These are phyloP conservation scores for Megaustenia siamemsis DNA, from an alignment of 2,888 invertebrate species.

Conservation along the genomic window DNA sequence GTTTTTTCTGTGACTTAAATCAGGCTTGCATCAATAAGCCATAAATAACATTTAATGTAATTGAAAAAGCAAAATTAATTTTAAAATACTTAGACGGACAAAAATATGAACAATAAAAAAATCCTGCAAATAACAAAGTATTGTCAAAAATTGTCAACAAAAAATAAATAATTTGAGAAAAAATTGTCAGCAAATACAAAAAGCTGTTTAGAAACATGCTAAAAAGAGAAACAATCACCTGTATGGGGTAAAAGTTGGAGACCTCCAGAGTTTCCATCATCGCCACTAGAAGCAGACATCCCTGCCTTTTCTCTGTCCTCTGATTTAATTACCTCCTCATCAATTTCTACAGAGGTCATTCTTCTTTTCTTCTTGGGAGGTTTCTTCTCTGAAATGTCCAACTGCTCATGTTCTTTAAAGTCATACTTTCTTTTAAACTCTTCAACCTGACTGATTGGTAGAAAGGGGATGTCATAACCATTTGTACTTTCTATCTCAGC, in stretches of 20 bases:
- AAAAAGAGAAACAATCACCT: constrained; percentile 31
- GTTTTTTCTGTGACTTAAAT: no score
- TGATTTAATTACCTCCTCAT: constrained; percentile 36
- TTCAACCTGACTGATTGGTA: constrained; percentile 47
- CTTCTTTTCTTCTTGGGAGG: constrained; percentile 50
- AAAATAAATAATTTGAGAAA: neutral
- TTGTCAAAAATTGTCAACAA: no score
- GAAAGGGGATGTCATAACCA: constrained; percentile 46
- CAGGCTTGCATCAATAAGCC: no score
- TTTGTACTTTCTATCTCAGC: constrained; percentile 28
- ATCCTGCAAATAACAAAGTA: no score
- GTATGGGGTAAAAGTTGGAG: constrained; percentile 54
- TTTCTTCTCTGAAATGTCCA: constrained; percentile 41
- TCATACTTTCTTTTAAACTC: constrained; percentile 49
- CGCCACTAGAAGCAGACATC: neutral
- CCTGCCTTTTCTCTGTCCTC: constrained; percentile 44
- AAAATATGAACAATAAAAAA: no score
- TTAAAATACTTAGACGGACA: no score
- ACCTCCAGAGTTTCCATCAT: constrained; percentile 42
- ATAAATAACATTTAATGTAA: no score
- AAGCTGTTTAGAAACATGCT: no score
- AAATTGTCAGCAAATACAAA: neutral
- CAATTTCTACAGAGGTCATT: constrained; percentile 17
- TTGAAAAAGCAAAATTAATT: no score
- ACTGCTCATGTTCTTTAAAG: constrained; percentile 34